These are phyloP conservation scores for Diarsia mendica DNA, from an alignment of 2,888 invertebrate species.

Conservation along the genomic window DNA sequence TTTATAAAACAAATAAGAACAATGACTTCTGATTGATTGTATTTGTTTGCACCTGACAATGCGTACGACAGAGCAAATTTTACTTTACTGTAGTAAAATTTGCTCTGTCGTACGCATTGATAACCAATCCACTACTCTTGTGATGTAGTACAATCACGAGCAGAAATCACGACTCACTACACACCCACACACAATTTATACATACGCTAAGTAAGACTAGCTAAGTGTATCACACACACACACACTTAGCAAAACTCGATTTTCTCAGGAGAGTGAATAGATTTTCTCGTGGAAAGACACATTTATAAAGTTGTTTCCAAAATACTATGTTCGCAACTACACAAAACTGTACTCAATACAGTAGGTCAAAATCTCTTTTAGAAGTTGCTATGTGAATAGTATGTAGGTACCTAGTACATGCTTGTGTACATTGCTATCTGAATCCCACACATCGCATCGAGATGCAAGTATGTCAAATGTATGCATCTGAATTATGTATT, in stretches of 20 bases:
- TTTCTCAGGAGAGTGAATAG: not conserved
- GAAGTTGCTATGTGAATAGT: too few species aligned
- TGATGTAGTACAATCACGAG: not conserved
- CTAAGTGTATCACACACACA: too few species aligned
- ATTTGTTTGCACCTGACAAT: conserved; percentile 31
- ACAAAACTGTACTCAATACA: too few species aligned
- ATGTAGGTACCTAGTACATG: not conserved
- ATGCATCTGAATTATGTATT: conserved; percentile 62
- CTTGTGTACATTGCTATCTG: conserved; percentile 18
- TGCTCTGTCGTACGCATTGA: too few species aligned
- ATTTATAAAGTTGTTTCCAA: too few species aligned
- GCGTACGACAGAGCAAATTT: not conserved
- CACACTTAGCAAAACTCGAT: not conserved
- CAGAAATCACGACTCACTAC: not conserved
- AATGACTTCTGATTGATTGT: conserved; percentile 22
- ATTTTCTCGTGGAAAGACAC: not conserved
- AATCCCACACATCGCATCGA: conserved; percentile 43
- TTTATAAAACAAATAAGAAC: conserved; percentile 35
- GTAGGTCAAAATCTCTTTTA: too few species aligned
- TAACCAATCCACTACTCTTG: conserved; percentile 27
- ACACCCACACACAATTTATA: too few species aligned
- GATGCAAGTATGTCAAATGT: conserved; percentile 61
- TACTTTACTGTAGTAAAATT: too few species aligned
- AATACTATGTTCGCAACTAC: too few species aligned
- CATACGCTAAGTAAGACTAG: too few species aligned